Percentiles rank a stretch among this genome's conserved stretches.
Conservation (phyloP, 2,888 invertebrate genomes). For the Cantharis flavilabris region DNA sequence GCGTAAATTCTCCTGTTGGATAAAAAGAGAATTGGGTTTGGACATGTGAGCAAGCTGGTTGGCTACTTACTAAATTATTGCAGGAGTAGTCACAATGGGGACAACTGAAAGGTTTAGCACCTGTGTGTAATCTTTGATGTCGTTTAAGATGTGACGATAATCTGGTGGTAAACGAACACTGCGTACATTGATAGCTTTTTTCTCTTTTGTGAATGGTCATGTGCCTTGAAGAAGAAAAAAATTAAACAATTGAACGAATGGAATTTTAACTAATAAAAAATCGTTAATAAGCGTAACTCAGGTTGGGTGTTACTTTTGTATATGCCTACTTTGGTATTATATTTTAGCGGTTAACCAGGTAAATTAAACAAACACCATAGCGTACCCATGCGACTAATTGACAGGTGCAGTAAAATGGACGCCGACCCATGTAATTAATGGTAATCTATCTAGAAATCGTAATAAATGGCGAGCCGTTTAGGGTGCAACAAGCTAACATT, state of each 20-base stretch:
- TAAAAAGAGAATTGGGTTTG: constrained; percentile 31
- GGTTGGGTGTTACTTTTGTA: background rate
- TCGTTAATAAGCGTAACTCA: background rate
- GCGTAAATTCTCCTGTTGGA: constrained; percentile 79
- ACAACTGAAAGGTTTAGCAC: constrained; percentile 83
- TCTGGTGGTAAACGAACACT: constrained; percentile 73
- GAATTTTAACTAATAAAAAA: constrained; percentile 1
- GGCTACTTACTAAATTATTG: constrained; percentile 71
- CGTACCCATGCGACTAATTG: constrained; percentile 46
- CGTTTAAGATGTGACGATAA: constrained; percentile 73
- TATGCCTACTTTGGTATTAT: constrained; percentile 2
- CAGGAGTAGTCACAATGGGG: constrained; percentile 80
- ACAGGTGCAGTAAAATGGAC: constrained; percentile 50
- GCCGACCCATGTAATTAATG: constrained; percentile 51
- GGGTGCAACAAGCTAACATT: constrained; percentile 23
- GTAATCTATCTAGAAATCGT: constrained; percentile 50
- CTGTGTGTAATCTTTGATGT: constrained; percentile 79
- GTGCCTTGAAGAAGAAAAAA: constrained; percentile 60
- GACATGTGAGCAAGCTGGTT: constrained; percentile 4
- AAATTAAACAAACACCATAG: constrained; percentile 48
- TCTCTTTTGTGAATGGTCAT: constrained; percentile 60
- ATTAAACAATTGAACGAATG: background rate
- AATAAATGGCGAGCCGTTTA: constrained; percentile 35
- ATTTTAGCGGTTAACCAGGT: constrained; percentile 36
- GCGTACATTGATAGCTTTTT: constrained; percentile 64